Evolutionary conservation across 2,888 invertebrate species (phyloP).

Genomic region (Hartigia nigra): DNA sequence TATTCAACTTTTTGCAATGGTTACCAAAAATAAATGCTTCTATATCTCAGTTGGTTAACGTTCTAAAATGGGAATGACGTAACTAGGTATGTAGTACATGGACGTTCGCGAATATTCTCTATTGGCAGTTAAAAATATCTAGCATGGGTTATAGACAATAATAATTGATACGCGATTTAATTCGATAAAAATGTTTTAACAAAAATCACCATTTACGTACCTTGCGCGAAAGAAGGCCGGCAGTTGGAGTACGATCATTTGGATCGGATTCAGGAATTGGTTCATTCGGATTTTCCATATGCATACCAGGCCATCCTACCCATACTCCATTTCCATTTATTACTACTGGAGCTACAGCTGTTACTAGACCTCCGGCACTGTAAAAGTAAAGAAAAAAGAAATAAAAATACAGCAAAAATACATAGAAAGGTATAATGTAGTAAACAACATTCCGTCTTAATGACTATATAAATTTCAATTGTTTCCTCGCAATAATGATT

Average conservation of each 20-base stretch:
- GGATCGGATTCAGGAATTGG: constrained; percentile 89
- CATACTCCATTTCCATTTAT: constrained; percentile 86
- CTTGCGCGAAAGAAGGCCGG: constrained; percentile 85
- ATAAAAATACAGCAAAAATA: not conserved
- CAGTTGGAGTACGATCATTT: constrained; percentile 86
- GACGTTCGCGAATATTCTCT: not conserved
- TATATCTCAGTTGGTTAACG: not conserved
- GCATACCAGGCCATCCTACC: constrained; percentile 93
- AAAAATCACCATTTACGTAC: constrained; percentile 64
- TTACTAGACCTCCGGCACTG: constrained; percentile 91
- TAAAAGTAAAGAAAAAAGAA: constrained; percentile 35
- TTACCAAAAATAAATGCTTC: not conserved
- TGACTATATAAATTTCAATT: not conserved
- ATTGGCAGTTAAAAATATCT: not conserved
- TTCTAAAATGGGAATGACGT: not conserved
- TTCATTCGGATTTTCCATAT: constrained; percentile 80
- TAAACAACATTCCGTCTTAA: not conserved
- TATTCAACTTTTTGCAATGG: not conserved
- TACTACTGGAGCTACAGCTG: constrained; percentile 91
- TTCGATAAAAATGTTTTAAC: constrained; percentile 1
- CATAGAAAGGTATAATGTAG: not conserved
- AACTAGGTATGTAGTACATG: not conserved
- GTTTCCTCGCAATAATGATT: not conserved
- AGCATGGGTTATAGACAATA: not conserved
- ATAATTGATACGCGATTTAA: not conserved